Evolutionary conservation across 53 echinoderm and acorn worm genomes (phyloP).

Genomic region (Patiria pectinifera): DNA sequence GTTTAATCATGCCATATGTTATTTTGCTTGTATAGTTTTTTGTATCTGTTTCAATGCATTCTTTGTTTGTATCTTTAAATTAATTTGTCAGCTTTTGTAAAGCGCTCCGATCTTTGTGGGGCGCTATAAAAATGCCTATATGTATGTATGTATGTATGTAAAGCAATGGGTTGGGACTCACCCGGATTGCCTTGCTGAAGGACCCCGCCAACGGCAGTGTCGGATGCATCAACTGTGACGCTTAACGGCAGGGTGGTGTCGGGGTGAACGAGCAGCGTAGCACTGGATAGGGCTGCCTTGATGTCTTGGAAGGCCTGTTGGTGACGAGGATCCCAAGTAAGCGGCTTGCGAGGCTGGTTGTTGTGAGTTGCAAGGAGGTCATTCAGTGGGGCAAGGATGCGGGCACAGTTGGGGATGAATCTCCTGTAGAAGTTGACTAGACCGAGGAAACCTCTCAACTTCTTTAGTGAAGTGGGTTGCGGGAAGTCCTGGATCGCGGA

Average conservation of each 20-base stretch:
- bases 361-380: slow-evolving; percentile 34
- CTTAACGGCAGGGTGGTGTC: background rate
- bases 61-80: too few relatives aligned
- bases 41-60: too few relatives aligned
- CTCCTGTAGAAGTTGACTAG: slow-evolving; percentile 71
- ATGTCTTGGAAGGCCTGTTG: slow-evolving; percentile 16
- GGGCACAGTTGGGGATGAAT: slow-evolving; percentile 66
- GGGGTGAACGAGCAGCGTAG: background rate
- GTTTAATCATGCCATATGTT: too few relatives aligned
- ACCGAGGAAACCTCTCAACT: slow-evolving; percentile 66
- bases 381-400: slow-evolving; percentile 42
- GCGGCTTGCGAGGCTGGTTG: slow-evolving; percentile 9
- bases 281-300: slow-evolving; percentile 19
- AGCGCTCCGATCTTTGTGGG: too few relatives aligned
- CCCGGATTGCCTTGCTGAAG: slow-evolving; percentile 4
- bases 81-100: too few relatives aligned
- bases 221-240: slow-evolving; percentile 67
- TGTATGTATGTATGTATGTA: too few relatives aligned
- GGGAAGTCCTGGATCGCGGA: slow-evolving; percentile 34
- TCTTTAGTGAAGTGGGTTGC: slow-evolving; percentile 50
- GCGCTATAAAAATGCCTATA: too few relatives aligned
- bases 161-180: slow-evolving; percentile 3
- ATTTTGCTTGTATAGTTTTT: too few relatives aligned
- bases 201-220: slow-evolving; percentile 34
- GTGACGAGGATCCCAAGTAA: background rate